Conservation (phyloP, 2,888 invertebrate species). For the Hemaris fuciformis region DNA sequence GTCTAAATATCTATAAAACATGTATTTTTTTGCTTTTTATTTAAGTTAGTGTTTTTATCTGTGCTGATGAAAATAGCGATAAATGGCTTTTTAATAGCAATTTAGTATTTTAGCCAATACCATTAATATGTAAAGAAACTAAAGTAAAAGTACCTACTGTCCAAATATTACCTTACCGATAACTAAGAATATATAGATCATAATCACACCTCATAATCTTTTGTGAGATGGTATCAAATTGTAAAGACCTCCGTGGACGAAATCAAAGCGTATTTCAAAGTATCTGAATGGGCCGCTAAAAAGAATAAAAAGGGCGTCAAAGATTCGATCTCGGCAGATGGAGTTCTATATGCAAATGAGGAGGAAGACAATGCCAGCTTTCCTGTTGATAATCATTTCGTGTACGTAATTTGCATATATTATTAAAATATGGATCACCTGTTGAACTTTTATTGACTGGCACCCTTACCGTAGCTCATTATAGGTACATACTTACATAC, state of each 20-base stretch:
- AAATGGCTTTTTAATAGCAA: too few relatives aligned
- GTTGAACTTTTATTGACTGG: slow-evolving; percentile 14
- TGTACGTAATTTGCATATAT: slow-evolving; percentile 32
- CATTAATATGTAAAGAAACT: too few relatives aligned
- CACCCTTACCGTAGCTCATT: too few relatives aligned
- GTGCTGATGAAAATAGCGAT: too few relatives aligned
- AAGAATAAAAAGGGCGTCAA: slow-evolving; percentile 38
- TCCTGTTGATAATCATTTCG: slow-evolving; percentile 68
- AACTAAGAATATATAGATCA: not conserved
- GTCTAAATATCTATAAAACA: too few relatives aligned
- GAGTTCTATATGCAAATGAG: slow-evolving; percentile 70
- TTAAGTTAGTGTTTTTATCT: too few relatives aligned
- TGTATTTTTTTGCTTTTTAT: too few relatives aligned
- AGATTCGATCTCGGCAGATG: slow-evolving; percentile 61
- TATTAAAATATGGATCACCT: slow-evolving; percentile 32
- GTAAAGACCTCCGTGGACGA: slow-evolving; percentile 44
- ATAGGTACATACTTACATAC: too few relatives aligned
- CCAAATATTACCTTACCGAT: not conserved
- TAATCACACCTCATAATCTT: not conserved
- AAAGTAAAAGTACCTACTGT: too few relatives aligned
- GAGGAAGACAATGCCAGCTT: slow-evolving; percentile 64
- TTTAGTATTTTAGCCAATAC: too few relatives aligned
- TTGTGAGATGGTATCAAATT: not conserved
- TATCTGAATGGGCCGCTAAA: slow-evolving; percentile 35
- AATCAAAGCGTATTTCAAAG: slow-evolving; percentile 59